Evolutionary conservation across 2,797 vertebrate genomes (phyloP).

Genomic region (Poecile montanus): DNA sequence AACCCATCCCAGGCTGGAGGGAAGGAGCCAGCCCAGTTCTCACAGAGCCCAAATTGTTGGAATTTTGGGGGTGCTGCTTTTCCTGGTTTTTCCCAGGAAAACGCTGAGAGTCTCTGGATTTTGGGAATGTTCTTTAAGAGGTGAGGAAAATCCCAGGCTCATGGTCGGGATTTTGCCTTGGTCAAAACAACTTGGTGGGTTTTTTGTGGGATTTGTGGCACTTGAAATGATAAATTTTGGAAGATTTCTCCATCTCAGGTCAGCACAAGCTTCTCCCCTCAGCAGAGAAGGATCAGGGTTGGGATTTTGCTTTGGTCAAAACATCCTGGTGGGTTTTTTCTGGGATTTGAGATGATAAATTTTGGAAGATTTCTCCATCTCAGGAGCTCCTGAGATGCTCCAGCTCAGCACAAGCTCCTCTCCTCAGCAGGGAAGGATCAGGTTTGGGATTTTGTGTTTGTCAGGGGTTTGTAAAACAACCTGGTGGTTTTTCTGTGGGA

Average conservation of each 20-base stretch:
- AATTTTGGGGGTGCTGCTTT: not conserved
- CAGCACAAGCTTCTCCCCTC: not conserved
- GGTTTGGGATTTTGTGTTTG: fast-evolving
- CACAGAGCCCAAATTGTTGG: not conserved
- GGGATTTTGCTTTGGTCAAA: not conserved
- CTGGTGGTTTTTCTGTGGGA: not conserved
- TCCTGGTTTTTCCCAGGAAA: not conserved
- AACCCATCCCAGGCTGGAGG: not conserved
- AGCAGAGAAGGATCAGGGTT: not conserved
- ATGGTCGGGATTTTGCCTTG: fast-evolving
- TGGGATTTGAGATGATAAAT: not conserved
- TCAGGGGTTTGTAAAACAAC: no score
- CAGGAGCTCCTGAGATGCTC: no score
- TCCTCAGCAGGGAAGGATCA: no score
- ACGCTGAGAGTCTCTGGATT: fast-evolving
- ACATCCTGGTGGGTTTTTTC: fast-evolving
- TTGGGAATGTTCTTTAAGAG: not conserved
- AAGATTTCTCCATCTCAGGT: fast-evolving
- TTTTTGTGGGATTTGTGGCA: not conserved
- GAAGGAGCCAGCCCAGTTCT: not conserved
- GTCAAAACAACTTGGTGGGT: no score
- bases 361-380: not conserved
- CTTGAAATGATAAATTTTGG: fast-evolving
- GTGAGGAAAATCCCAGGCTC: not conserved
- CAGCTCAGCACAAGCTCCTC: fast-evolving